phyloP scores from a whole-genome alignment of 2,888 invertebrate species.

The Epistrophe eligans region DNA sequence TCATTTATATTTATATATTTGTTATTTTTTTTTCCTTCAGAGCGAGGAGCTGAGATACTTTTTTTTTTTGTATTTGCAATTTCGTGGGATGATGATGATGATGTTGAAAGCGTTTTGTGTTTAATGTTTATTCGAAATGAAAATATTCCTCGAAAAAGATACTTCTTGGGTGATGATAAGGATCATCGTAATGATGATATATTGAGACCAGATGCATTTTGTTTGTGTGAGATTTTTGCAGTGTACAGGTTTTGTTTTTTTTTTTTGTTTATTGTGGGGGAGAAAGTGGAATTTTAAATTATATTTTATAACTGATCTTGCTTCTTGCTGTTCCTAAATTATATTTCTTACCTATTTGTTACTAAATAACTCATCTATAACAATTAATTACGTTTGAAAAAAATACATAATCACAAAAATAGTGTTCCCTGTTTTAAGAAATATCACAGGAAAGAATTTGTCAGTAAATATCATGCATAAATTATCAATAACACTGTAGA shows the following conservation, averaged over 20 bases:
- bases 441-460: no score
- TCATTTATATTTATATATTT: constrained; percentile 26
- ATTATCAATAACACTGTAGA: no score
- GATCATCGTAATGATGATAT: constrained; percentile 69
- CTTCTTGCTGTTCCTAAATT: no score
- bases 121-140: constrained; percentile 14
- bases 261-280: not conserved
- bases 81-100: constrained; percentile 59
- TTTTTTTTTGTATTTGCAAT: constrained; percentile 26
- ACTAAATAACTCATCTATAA: no score
- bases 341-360: no score
- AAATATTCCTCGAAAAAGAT: constrained; percentile 11
- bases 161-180: constrained; percentile 56
- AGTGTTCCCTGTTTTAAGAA: no score
- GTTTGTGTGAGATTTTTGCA: not conserved
- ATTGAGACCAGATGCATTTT: constrained; percentile 68
- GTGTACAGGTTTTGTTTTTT: no score
- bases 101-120: constrained; percentile 30
- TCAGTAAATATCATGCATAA: no score
- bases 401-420: no score
- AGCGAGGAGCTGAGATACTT: constrained; percentile 50
- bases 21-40: not conserved
- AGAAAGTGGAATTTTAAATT: constrained; percentile 24
- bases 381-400: no score
- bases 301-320: not conserved